Base-by-base conservation (phyloP, 2,113 vertebrate species). In the Serilophus lunatus region DNA sequence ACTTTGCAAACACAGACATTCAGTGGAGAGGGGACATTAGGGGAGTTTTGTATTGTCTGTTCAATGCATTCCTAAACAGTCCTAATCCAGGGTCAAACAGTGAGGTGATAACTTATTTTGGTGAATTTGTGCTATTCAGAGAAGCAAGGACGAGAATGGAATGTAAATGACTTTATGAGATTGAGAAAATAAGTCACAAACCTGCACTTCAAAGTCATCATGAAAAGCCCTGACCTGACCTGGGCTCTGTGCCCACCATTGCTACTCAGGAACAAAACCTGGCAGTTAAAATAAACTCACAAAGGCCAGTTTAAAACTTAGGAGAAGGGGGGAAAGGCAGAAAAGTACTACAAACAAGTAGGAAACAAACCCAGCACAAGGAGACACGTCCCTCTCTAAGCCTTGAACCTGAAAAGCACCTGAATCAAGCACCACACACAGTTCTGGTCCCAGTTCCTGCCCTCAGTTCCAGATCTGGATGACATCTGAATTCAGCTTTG, bases 301-400 rank as follows among this genome's bases (percentile, higher is more conserved):
- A 80, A 90, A 92, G 24, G 4, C 2, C 85, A 72, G 28, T 9
- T 33, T 54, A 80, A 70, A 86, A 44, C 20, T 38, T 17, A 6
- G 25, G 24, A 74, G 25, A 35, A 50, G 1, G 4, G 9, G 3
- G 1, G 3, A 47, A 47, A 72, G 4, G 18, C 25, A 69, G 83
- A 57, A 63, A 61, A 38, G 25, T 28, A 63, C 60, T 29, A 40
- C 26, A 63, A 40, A 60, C 12, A 35, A 54, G 7, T 3, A 71
- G 24, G 24, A 82, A 82, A 44, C 76, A 72, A 69, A 0, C 0
- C 0, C 2, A 93, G 49, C 17, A 20, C 23, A 53, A 81, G 45
- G 36, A 61, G 25, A 29, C 6, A 10, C 0, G 4, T 8, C 3
- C n/a, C 38, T 23, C 19, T 36, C 3, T 4, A 64, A 24, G 6